These are phyloP conservation scores for Danionella dracula DNA, from an alignment of 2,797 vertebrate species.

Conservation along the genomic window DNA sequence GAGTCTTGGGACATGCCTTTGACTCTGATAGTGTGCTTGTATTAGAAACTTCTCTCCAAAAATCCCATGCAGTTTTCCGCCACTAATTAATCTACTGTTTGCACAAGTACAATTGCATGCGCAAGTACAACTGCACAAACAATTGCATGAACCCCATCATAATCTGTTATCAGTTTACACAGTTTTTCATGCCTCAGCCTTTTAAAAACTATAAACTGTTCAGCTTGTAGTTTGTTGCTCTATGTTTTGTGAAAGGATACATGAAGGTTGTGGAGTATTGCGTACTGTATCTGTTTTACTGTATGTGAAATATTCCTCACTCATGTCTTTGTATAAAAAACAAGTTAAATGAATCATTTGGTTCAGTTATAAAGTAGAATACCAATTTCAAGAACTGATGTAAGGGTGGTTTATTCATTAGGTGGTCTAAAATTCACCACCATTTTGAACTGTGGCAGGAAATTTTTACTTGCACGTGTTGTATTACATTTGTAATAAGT, in stretches of 20 bases:
- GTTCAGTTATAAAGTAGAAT: slow-evolving; percentile 12
- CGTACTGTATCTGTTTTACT: not conserved
- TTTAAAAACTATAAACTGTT: slow-evolving; percentile 23
- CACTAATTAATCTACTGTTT: too few species aligned
- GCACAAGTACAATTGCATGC: too few species aligned
- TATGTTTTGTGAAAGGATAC: not conserved
- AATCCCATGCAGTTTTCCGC: not conserved
- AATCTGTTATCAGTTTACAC: slow-evolving; percentile 34
- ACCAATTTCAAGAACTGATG: not conserved
- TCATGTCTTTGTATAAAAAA: too few species aligned
- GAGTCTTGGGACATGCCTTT: not conserved
- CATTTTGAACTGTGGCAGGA: not conserved
- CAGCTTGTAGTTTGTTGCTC: not conserved
- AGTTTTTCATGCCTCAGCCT: slow-evolving; percentile 33
- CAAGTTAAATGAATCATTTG: too few species aligned
- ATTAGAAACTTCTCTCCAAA: not conserved
- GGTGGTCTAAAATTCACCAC: not conserved
- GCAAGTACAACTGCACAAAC: not conserved
- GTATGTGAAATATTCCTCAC: slow-evolving; percentile 10
- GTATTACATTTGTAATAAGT: not conserved
- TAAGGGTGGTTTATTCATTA: slow-evolving; percentile 8
- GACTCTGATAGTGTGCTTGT: not conserved
- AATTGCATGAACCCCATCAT: slow-evolving; percentile 16
- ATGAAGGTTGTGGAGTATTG: not conserved
- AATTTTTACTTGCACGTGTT: not conserved